Conservation (phyloP, 2,113 vertebrate species). For the Labeo rohita region DNA sequence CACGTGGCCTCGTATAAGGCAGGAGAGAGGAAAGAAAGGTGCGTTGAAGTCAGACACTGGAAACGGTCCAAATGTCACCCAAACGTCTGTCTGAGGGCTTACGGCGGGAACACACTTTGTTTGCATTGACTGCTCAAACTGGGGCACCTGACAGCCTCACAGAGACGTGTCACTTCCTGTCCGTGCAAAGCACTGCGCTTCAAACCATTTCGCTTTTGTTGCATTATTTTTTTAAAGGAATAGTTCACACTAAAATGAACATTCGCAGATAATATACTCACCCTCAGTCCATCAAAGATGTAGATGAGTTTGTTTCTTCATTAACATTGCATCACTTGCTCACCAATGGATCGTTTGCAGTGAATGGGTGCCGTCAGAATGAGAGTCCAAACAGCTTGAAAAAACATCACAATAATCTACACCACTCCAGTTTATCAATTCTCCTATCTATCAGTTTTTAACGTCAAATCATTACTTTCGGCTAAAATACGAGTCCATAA, state of each 20-base stretch:
- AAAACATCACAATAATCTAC: neutral
- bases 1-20: neutral
- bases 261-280: neutral
- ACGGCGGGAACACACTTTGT: neutral
- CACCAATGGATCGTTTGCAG: neutral
- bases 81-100: neutral
- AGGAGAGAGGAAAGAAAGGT: neutral
- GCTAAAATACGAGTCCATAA: neutral
- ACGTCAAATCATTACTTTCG: neutral
- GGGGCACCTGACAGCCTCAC: neutral
- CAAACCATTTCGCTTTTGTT: neutral
- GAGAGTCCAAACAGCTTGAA: neutral
- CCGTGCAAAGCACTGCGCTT: neutral
- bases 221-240: neutral
- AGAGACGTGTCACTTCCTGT: neutral
- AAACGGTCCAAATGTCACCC: slow-evolving; percentile 43
- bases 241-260: neutral
- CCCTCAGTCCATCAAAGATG: neutral
- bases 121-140: neutral
- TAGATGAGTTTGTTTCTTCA: no score
- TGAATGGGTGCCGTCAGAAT: neutral
- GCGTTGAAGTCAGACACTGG: slow-evolving; percentile 47
- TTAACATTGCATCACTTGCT: neutral
- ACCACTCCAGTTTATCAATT: neutral
- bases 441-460: no score